Evolutionary conservation across 2,888 invertebrate genomes (phyloP).

Genomic region (Fabriciana adippe): DNA sequence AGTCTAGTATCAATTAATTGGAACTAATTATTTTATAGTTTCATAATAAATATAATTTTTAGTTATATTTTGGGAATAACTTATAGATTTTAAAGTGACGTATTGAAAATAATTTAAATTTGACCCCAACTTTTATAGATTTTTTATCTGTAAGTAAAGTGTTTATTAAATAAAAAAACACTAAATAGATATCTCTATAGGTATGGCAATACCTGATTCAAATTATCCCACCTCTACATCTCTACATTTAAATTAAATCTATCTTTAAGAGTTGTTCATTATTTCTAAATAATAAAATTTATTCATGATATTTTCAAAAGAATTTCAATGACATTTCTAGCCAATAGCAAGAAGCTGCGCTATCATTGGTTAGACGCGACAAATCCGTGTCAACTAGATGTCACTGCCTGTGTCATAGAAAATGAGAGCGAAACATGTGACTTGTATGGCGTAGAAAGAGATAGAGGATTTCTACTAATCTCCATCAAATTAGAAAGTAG

Average conservation of each 20-base stretch:
- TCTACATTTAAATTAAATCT: background rate
- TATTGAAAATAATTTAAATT: too few relatives aligned
- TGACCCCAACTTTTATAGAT: too few relatives aligned
- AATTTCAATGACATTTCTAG: constrained; percentile 51
- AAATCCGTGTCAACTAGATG: constrained; percentile 55
- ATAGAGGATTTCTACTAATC: constrained; percentile 6
- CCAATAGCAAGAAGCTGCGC: constrained; percentile 55
- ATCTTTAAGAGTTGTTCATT: too few relatives aligned
- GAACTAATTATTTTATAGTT: too few relatives aligned
- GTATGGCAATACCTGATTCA: too few relatives aligned
- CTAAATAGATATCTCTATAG: too few relatives aligned
- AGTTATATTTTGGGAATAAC: too few relatives aligned
- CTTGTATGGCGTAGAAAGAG: background rate
- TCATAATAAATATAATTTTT: too few relatives aligned
- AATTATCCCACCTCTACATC: too few relatives aligned
- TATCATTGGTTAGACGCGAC: constrained; percentile 56
- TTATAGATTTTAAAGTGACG: too few relatives aligned
- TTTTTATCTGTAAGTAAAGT: too few relatives aligned
- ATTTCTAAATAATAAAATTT: background rate
- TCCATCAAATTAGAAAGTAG: constrained; percentile 16
- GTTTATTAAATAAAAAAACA: too few relatives aligned
- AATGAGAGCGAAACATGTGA: background rate
- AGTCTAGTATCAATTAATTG: background rate
- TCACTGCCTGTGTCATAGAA: constrained; percentile 56
- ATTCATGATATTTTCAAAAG: background rate